Base-by-base conservation (phyloP, 2,888 invertebrate genomes). In the Limnephilus marmoratus region DNA sequence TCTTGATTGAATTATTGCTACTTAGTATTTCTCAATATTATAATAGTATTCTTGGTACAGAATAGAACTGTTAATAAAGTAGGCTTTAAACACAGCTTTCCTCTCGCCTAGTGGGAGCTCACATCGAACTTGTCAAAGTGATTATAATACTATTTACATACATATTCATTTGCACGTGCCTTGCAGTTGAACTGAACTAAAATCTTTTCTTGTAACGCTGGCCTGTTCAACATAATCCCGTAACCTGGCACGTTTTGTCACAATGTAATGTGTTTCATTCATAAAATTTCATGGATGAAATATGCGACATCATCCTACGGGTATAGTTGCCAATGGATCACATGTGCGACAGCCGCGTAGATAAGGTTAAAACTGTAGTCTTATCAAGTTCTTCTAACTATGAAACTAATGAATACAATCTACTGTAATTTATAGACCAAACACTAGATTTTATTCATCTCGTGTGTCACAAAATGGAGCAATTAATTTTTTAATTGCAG, bases 91-190 rank as follows among this genome's bases (percentile, higher is more conserved):
- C 24, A 68, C 24, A 68, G 0, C 68, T 68, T 68, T 68, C 9
- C 68, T 68, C 68, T 68, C 68, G 68, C 68, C 7, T 68, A 24
- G 68, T n/a, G 68, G 24, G 68, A 68, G 24, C 68, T 5, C 68
- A 68, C 68, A 68, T 68, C n/a, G 68, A 68, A 68, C 24, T 24
- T 68, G 24, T n/a, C 24, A 7, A 68, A 68, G 18, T 68, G 68
- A 68, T 68, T 68, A 68, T 68, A 68, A 24, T 68, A 53, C 37
- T 53, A 53, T 53, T 53, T n/a, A 31, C 31, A 31, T 31, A 81
- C 81, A 82, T 82, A 82, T 82, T 82, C 31, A 82, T 82, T 82
- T 82, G 82, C 82, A 82, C 82, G 82, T 82, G 82, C 82, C 82
- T 82, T 82, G 82, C 15, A 82, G 82, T 31, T 15, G 82, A 34